These are phyloP conservation scores for Pachydiplax longipennis DNA, from an alignment of 2,888 invertebrate genomes.

Conservation along the genomic window DNA sequence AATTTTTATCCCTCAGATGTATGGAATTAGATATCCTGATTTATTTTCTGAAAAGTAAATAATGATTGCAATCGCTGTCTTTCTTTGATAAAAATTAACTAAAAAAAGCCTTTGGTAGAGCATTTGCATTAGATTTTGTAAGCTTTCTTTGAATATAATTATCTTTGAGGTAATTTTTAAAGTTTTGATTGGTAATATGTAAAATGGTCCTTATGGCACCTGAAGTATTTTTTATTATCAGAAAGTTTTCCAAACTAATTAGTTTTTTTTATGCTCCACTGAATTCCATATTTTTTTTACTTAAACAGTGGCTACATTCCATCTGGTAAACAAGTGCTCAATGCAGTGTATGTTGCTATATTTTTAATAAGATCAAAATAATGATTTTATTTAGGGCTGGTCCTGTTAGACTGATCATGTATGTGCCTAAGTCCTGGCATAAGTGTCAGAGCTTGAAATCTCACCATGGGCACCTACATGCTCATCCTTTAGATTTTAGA, in stretches of 20 bases:
- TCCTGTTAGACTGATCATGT: background rate
- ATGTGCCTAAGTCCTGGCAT: no score
- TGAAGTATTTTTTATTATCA: background rate
- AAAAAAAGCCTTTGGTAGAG: background rate
- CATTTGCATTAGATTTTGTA: background rate
- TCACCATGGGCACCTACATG: no score
- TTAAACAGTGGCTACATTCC: background rate
- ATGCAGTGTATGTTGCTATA: background rate
- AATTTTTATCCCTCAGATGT: no score
- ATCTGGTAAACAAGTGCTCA: background rate
- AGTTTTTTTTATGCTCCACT: background rate
- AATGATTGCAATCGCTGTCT: no score
- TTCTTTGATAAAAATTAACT: no score
- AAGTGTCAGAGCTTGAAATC: no score
- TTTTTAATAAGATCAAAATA: background rate
- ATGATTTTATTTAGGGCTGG: background rate
- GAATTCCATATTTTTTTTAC: background rate
- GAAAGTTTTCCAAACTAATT: background rate
- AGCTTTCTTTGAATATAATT: background rate
- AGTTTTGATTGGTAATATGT: no score
- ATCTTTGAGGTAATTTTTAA: background rate
- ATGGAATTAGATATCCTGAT: no score
- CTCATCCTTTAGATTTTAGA: no score
- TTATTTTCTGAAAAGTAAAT: no score
- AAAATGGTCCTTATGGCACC: no score